These are phyloP conservation scores for Dipodomys ordii DNA, from an alignment of 2,113 vertebrate species.

Conservation along the genomic window DNA sequence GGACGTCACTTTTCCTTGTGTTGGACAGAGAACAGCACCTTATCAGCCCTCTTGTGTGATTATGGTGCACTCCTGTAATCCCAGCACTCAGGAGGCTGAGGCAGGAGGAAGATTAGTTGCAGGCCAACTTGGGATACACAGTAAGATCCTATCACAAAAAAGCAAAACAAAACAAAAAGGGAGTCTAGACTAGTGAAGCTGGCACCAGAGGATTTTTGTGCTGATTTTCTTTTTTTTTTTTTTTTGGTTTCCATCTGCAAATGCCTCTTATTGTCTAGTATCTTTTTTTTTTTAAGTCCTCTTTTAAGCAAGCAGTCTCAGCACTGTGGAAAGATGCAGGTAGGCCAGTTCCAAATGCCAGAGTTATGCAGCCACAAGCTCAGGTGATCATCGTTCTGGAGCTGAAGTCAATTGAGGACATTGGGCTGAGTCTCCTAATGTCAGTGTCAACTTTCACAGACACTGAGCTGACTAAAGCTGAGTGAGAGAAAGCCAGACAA, in stretches of 20 bases:
- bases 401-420: neutral
- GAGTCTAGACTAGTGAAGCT: neutral
- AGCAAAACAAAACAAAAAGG: too few species aligned
- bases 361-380: neutral
- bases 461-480: neutral
- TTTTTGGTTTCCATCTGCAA: slow-evolving; percentile 19
- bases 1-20: neutral
- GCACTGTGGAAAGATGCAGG: neutral
- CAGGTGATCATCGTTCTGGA: neutral
- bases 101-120: too few species aligned
- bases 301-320: neutral
- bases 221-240: slow-evolving; percentile 9
- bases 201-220: too few species aligned
- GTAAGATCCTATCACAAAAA: too few species aligned
- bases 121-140: too few species aligned
- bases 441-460: neutral
- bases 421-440: neutral
- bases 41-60: neutral
- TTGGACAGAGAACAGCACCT: neutral
- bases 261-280: neutral
- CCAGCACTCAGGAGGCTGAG: too few species aligned
- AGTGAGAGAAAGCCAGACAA: neutral
- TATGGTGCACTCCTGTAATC: too few species aligned
- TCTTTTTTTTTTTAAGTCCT: neutral
- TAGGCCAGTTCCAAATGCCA: neutral